These are phyloP conservation scores for Nymphicus hollandicus DNA, from an alignment of 2,113 vertebrate species.

Conservation along the genomic window DNA sequence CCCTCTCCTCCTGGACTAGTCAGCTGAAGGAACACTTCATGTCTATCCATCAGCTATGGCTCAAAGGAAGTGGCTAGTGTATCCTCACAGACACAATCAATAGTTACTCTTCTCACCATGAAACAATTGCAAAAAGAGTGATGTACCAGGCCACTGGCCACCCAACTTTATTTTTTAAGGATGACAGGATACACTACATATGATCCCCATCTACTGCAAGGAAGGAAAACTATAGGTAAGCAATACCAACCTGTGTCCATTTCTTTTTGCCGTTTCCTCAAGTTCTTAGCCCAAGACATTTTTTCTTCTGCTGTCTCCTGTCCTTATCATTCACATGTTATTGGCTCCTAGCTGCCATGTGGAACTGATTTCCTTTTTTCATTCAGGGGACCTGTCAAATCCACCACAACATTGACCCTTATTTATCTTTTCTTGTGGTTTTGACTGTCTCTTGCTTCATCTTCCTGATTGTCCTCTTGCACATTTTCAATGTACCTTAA, in stretches of 20 bases:
- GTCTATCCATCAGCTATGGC: not conserved
- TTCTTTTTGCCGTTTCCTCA: not conserved
- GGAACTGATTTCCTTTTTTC: not conserved
- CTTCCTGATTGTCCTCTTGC: not conserved
- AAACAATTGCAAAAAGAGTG: not conserved
- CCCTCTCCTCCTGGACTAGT: too few relatives aligned
- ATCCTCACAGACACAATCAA: not conserved
- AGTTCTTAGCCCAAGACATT: not conserved
- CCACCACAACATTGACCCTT: not conserved
- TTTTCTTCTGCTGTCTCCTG: not conserved
- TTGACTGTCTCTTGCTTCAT: not conserved
- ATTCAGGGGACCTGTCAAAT: not conserved
- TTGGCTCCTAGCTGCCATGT: not conserved
- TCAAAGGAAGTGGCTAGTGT: not conserved
- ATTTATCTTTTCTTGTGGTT: not conserved
- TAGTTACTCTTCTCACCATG: not conserved
- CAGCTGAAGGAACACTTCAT: not conserved
- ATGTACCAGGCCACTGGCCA: not conserved
- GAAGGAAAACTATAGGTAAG: not conserved
- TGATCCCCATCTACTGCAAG: not conserved
- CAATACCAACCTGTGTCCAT: not conserved
- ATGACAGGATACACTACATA: not conserved
- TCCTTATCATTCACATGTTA: not conserved
- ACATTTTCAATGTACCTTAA: not conserved
- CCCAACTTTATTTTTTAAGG: not conserved